These are phyloP conservation scores for Dicycla oo DNA, from an alignment of 2,888 invertebrate species.

Conservation along the genomic window DNA sequence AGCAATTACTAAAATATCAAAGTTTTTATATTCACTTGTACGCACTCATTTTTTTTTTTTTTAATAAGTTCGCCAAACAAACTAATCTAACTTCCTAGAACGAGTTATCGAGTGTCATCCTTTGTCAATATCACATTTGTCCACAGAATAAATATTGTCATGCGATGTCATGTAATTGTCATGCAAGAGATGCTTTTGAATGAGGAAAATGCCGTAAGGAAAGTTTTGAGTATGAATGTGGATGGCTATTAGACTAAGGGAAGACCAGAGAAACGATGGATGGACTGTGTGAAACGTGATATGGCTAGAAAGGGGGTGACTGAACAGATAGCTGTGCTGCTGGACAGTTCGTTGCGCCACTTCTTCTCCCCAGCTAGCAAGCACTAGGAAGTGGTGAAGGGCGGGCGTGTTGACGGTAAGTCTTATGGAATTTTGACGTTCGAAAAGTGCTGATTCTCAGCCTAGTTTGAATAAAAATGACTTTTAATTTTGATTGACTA, in stretches of 20 bases:
- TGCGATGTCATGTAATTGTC: too few species aligned
- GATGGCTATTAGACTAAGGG: neutral
- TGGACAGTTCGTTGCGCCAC: too few species aligned
- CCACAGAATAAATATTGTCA: neutral
- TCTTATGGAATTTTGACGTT: too few species aligned
- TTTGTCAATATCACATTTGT: neutral
- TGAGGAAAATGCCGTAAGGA: neutral
- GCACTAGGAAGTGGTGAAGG: too few species aligned
- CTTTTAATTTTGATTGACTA: too few species aligned
- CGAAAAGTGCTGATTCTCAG: too few species aligned
- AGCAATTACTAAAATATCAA: neutral
- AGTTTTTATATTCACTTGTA: neutral
- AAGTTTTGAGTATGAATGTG: neutral
- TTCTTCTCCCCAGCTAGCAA: too few species aligned
- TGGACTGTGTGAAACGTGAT: neutral
- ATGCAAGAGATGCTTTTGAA: neutral
- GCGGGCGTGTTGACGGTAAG: too few species aligned
- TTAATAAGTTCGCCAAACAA: too few species aligned
- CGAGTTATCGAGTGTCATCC: conserved; percentile 1
- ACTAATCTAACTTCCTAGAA: conserved; percentile 23
- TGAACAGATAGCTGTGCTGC: too few species aligned
- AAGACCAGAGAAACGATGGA: neutral
- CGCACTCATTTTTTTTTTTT: neutral
- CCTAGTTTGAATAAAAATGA: too few species aligned
- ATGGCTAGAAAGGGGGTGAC: neutral